Base-by-base conservation (phyloP, 2,888 invertebrate species). In the Pandemis cinnamomeana region DNA sequence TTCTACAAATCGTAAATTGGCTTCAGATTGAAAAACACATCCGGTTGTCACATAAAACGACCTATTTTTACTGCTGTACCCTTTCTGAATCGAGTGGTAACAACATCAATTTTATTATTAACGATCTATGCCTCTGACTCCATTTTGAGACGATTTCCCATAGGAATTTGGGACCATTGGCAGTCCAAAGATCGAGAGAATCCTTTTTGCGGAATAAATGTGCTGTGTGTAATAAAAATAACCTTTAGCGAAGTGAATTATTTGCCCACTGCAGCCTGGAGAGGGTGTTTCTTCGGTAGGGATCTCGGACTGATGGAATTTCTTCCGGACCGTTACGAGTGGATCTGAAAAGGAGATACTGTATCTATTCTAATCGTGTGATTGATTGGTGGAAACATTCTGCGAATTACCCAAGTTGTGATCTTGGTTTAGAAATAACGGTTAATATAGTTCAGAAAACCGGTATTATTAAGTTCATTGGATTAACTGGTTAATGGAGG, bases 21-120 rank as follows among this genome's bases (percentile, higher is more conserved):
- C 27, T 67, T 63, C 63, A 68, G 68, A 72, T 69, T 68, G 68
- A 69, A 69, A 64, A 48, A 41, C 55, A 67, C 61, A 58, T 42
- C 13, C 51, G 67, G 48, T 42, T 13, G 51, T 46, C 58, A 15
- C 73, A 70, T 70, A 70, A 70, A 70, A 66, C 55, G 11, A 10
- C 53, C 60, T 44, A 66, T 61, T 44, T 73, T 70, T 73, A 70
- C 58, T 70, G 36, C 69, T 11, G 11, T 53, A 66, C 70, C 73
- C 73, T 70, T 73, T 10, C 11, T 15, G 63, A 44, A 62, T 48
- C 53, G 62, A 63, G 62, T 66, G 53, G 64, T 60, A 68, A 73
- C 51, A 69, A 73, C 60, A 73, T 70, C 27, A 44, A 46, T 61
- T 70, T 70, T 73, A 70, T 70, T 70, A 64, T 63, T 58, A 63